These are phyloP conservation scores for Macroteleia sp. DNA, from an alignment of 2,888 invertebrate genomes.

Conservation along the genomic window DNA sequence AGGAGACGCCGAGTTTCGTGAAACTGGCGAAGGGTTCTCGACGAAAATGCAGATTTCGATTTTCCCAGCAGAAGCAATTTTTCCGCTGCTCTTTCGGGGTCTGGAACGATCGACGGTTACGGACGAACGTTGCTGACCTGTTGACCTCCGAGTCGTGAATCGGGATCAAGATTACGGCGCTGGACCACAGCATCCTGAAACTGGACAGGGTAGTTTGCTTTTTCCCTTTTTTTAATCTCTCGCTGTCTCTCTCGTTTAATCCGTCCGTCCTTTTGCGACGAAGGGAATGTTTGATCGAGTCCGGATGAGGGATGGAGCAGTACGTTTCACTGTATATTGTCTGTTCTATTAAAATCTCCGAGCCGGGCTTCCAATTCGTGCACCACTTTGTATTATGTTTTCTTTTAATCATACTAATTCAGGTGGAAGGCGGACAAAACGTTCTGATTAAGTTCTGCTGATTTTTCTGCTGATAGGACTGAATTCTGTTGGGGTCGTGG, in stretches of 20 bases:
- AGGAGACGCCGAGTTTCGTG: constrained; percentile 2
- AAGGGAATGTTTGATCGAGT: constrained; percentile 63
- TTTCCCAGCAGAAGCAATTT: constrained; percentile 46
- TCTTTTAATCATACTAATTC: constrained; percentile 39
- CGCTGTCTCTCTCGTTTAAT: neutral
- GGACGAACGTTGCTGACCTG: constrained; percentile 62
- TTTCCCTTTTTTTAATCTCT: constrained; percentile 26
- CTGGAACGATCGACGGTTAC: constrained; percentile 50
- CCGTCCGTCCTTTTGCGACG: constrained; percentile 16
- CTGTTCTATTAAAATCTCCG: constrained; percentile 31
- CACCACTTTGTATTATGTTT: constrained; percentile 24
- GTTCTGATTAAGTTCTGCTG: constrained; percentile 38
- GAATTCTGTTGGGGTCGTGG: neutral
- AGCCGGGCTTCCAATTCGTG: constrained; percentile 9
- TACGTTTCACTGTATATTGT: constrained; percentile 28
- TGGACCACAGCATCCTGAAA: constrained; percentile 78
- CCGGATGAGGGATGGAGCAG: constrained; percentile 70
- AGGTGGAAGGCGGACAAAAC: constrained; percentile 30
- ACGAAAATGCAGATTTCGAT: constrained; percentile 29
- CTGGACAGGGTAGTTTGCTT: constrained; percentile 73
- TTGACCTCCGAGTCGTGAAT: constrained; percentile 54
- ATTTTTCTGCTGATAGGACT: constrained; percentile 23
- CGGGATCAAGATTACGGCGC: constrained; percentile 72
- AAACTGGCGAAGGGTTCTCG: constrained; percentile 22
- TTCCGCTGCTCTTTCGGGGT: constrained; percentile 28